Percentiles rank a stretch among this genome's conserved stretches.
Evolutionary conservation across 2,797 vertebrate species (phyloP).

Genomic region (Danio kyathit): DNA sequence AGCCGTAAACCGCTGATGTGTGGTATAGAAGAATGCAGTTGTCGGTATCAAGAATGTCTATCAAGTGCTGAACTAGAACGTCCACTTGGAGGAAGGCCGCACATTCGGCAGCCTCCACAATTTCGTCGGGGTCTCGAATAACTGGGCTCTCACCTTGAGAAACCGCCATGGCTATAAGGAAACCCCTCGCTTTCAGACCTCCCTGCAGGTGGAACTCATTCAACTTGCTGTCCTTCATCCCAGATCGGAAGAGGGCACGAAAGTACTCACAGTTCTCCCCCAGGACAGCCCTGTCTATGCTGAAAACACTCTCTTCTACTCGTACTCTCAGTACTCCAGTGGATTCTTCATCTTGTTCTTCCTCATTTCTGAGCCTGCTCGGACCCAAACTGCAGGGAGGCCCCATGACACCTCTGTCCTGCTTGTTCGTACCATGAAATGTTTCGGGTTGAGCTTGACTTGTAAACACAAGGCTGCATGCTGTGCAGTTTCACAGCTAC

Average conservation of each 20-base stretch:
- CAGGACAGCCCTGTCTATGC: slow-evolving; percentile 82
- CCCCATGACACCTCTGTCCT: slow-evolving; percentile 54
- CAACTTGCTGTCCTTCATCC: slow-evolving; percentile 89
- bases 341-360: slow-evolving; percentile 37
- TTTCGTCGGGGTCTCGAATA: slow-evolving; percentile 82
- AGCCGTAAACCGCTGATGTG: slow-evolving; percentile 85
- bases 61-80: slow-evolving; percentile 80
- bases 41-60: slow-evolving; percentile 86
- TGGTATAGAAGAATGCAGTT: slow-evolving; percentile 92
- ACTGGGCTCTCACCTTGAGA: slow-evolving; percentile 83
- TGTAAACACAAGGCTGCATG: slow-evolving; percentile 69
- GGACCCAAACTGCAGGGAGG: slow-evolving; percentile 52
- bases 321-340: slow-evolving; percentile 76
- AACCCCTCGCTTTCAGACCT: slow-evolving; percentile 83
- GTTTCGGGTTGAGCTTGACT: slow-evolving; percentile 56
- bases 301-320: slow-evolving; percentile 86
- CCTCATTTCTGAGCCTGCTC: slow-evolving; percentile 55
- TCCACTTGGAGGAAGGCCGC: slow-evolving; percentile 91
- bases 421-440: neutral
- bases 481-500: slow-evolving; percentile 52
- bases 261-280: slow-evolving; percentile 88
- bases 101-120: slow-evolving; percentile 89
- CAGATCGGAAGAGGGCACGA: slow-evolving; percentile 90
- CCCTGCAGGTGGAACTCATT: slow-evolving; percentile 84
- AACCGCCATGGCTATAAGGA: slow-evolving; percentile 84